phyloP scores from a whole-genome alignment of 2,888 invertebrate species.

The Xanthia togata region DNA sequence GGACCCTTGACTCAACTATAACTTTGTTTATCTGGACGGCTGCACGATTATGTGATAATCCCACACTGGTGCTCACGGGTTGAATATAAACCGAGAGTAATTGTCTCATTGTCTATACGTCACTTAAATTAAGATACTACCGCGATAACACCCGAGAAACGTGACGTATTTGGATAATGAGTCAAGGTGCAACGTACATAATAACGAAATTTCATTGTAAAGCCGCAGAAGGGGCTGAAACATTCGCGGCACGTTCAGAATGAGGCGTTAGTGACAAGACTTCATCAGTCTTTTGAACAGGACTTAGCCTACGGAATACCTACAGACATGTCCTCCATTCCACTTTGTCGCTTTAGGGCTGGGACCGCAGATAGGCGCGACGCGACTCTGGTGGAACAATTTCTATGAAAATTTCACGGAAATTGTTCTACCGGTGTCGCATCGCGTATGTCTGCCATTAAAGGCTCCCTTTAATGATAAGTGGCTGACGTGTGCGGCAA shows the following conservation, averaged over 20 bases:
- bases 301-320: conserved; percentile 18
- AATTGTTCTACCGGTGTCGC: no score
- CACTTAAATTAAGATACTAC: conserved; percentile 69
- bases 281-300: conserved; percentile 38
- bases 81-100: conserved; percentile 66
- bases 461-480: background rate
- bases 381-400: no score
- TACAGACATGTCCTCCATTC: conserved; percentile 13
- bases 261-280: conserved; percentile 52
- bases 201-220: conserved; percentile 57
- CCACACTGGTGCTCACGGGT: conserved; percentile 65
- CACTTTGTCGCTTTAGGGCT: conserved; percentile 12
- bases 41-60: conserved; percentile 67
- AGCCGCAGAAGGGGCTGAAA: conserved; percentile 49
- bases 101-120: conserved; percentile 72
- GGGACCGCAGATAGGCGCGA: no score
- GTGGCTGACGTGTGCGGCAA: conserved; percentile 16
- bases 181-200: conserved; percentile 64
- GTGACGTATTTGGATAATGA: conserved; percentile 75
- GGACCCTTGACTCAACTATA: conserved; percentile 39
- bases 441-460: no score
- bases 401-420: no score
- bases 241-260: conserved; percentile 54
- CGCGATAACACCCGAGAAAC: conserved; percentile 64
- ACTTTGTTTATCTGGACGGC: conserved; percentile 47